Conservation (phyloP, 2,113 vertebrate species). For the Aegotheles bennettii region DNA sequence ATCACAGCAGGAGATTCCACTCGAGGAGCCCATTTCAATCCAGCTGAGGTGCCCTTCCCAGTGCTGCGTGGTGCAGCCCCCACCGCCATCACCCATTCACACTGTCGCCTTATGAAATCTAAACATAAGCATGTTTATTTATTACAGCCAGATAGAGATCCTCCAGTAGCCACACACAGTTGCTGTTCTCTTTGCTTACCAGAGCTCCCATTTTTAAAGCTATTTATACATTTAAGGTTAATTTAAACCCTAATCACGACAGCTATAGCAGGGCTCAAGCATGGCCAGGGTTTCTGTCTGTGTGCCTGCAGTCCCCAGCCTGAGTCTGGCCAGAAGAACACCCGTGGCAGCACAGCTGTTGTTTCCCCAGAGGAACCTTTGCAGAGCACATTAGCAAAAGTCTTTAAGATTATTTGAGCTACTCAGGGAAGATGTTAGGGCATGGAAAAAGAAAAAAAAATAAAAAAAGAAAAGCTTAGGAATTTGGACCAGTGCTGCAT, state of each 20-base stretch:
- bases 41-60: neutral
- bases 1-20: neutral
- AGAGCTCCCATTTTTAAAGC: neutral
- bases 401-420: neutral
- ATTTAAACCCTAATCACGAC: neutral
- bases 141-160: neutral
- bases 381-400: neutral
- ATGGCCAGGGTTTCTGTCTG: neutral
- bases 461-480: neutral
- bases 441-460: neutral
- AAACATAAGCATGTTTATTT: rapidly evolving
- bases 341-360: neutral
- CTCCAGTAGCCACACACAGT: neutral
- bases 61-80: neutral
- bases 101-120: neutral
- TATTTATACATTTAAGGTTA: neutral
- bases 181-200: neutral
- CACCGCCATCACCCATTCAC: slow-evolving; percentile 10
- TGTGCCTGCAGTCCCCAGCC: neutral
- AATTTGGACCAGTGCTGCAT: neutral
- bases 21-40: neutral
- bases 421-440: neutral
- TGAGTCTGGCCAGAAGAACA: neutral
- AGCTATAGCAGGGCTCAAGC: neutral
- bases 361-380: neutral